These are phyloP conservation scores for Rhynchomys soricoides DNA, from an alignment of 2,113 vertebrate species.

Conservation along the genomic window DNA sequence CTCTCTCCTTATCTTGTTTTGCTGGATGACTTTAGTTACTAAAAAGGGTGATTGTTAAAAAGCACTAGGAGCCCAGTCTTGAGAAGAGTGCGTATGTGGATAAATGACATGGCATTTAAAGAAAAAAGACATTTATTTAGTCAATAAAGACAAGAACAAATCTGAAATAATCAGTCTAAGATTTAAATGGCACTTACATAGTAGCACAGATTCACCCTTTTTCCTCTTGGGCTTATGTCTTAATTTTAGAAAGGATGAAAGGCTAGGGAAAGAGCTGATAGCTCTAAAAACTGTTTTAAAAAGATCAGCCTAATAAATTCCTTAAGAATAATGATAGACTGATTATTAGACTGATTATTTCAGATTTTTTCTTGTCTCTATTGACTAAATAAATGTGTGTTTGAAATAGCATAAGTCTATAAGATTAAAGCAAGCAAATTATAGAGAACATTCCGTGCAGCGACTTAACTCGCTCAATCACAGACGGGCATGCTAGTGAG, in stretches of 20 bases:
- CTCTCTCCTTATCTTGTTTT: neutral
- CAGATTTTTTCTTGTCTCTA: too few relatives aligned
- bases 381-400: too few relatives aligned
- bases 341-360: too few relatives aligned
- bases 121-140: neutral
- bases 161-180: neutral
- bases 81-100: constrained; percentile 21
- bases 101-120: constrained; percentile 29
- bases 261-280: neutral
- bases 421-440: neutral
- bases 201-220: neutral
- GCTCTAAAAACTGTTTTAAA: neutral
- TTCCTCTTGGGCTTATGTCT: neutral
- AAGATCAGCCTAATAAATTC: neutral
- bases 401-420: neutral
- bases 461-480: neutral
- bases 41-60: neutral
- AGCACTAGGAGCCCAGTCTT: neutral
- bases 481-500: neutral
- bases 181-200: neutral
- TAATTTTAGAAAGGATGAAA: neutral
- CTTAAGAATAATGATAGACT: neutral
- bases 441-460: neutral
- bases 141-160: neutral
- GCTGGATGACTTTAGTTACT: neutral